phyloP scores from a whole-genome alignment of 2,113 vertebrate genomes.

The Murina feae region DNA sequence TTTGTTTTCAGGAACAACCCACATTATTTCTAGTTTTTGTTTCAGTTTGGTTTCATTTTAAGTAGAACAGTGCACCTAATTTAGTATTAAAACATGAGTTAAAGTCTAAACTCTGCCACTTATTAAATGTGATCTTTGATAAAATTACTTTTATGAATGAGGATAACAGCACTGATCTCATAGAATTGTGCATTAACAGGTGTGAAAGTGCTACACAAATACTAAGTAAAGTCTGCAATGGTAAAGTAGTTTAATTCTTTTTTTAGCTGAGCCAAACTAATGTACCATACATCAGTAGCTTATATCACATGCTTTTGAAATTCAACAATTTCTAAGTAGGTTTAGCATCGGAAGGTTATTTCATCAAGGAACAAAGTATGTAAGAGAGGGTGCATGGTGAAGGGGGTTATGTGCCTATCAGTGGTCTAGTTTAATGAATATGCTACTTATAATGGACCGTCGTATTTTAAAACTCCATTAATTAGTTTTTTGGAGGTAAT shows the following conservation, averaged over 20 bases:
- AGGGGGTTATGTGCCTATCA: background rate
- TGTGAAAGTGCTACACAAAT: background rate
- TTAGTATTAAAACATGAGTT: background rate
- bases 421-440: background rate
- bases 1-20: constrained; percentile 5
- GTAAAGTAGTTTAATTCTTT: background rate
- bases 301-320: background rate
- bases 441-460: background rate
- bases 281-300: background rate
- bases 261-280: background rate
- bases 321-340: background rate
- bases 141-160: background rate
- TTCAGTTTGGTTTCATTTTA: background rate
- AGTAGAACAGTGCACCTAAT: background rate
- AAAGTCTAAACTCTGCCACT: background rate
- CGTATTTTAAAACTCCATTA: background rate
- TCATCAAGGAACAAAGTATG: background rate
- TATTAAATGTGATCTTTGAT: background rate
- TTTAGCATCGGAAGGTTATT: background rate
- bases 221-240: background rate
- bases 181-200: background rate
- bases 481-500: constrained; percentile 6
- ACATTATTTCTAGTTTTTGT: background rate
- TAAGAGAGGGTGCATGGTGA: background rate
- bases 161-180: background rate